Evolutionary conservation across 1,140 invertebrate species (phyloP).

Genomic region (Lamellibrachia luymesi): DNA sequence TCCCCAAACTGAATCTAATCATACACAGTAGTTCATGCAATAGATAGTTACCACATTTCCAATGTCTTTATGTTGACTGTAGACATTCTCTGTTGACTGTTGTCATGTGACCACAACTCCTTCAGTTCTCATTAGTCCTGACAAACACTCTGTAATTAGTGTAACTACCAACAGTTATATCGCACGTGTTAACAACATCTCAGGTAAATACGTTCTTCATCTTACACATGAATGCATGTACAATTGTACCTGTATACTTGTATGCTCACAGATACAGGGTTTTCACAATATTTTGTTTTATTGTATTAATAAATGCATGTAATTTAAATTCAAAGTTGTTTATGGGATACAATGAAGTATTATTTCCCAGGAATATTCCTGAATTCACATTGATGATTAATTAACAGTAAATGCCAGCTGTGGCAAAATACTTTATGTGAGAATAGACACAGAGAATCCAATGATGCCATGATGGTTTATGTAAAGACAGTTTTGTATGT

Average conservation of each 20-base stretch:
- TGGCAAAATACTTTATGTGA: background rate
- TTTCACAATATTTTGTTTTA: background rate
- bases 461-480: background rate
- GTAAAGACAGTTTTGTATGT: background rate
- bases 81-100: background rate
- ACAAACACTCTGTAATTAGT: background rate
- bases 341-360: background rate
- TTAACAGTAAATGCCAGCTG: background rate
- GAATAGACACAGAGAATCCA: background rate
- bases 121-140: background rate
- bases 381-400: background rate
- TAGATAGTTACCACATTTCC: no score
- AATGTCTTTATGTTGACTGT: background rate
- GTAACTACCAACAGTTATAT: background rate
- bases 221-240: background rate
- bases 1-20: no score
- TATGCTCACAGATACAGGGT: background rate
- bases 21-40: no score
- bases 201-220: background rate
- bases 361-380: background rate
- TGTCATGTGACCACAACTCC: background rate
- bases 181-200: background rate
- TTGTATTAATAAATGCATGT: background rate
- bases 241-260: background rate
- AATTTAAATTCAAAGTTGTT: background rate